Evolutionary conservation across 2,797 vertebrate species (phyloP).

Genomic region (Lagorchestes hirsutus): DNA sequence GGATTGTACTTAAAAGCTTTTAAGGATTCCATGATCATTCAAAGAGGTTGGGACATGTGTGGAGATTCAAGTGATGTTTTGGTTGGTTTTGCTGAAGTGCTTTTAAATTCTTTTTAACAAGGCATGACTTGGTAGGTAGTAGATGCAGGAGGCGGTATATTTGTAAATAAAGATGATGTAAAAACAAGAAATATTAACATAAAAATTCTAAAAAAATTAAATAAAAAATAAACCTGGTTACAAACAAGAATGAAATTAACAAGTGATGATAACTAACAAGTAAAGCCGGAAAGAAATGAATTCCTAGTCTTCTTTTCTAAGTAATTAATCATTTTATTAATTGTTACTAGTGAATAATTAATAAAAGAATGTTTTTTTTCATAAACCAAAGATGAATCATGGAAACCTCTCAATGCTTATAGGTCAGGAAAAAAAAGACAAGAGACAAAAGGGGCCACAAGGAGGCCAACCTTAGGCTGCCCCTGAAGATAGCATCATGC

Average conservation of each 20-base stretch:
- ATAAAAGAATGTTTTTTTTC: not conserved
- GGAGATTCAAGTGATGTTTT: not conserved
- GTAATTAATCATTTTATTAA: not conserved
- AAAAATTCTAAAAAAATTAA: not conserved
- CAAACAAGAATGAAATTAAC: not conserved
- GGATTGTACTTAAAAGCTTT: not conserved
- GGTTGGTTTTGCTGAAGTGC: not conserved
- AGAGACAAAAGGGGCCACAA: not conserved
- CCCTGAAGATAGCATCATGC: not conserved
- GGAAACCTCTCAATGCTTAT: not conserved
- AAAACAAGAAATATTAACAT: not conserved
- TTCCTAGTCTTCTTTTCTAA: not conserved
- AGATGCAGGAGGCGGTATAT: not conserved
- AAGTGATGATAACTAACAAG: not conserved
- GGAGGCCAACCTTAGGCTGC: not conserved
- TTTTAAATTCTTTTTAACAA: not conserved
- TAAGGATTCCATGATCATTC: not conserved
- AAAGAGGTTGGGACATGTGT: not conserved
- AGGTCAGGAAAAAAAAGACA: not conserved
- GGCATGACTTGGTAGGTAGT: not conserved
- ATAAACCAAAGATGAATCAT: not conserved
- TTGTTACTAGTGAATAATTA: not conserved
- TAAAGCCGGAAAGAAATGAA: not conserved
- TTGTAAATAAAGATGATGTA: not conserved
- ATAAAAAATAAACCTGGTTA: not conserved